Percentiles rank a stretch among this genome's conserved stretches.
Evolutionary conservation across 2,113 vertebrate species (phyloP).

Genomic region (Serinus canaria): DNA sequence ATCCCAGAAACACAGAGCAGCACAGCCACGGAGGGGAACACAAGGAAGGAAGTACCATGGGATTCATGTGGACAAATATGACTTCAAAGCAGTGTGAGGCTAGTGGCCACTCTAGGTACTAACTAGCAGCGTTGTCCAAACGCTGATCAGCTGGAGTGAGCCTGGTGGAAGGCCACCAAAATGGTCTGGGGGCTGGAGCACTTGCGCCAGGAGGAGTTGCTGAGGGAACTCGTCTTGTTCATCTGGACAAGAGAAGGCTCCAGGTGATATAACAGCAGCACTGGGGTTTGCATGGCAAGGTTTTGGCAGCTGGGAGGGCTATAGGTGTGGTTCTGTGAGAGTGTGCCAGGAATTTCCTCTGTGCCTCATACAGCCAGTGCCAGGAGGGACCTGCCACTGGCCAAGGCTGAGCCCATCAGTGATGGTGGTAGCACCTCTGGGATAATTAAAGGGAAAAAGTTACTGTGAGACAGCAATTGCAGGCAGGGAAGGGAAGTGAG

Average conservation of each 20-base stretch:
- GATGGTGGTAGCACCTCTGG: background rate
- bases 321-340: background rate
- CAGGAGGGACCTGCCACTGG: background rate
- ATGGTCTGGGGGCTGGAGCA: background rate
- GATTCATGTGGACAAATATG: background rate
- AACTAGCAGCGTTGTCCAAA: background rate
- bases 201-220: background rate
- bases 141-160: background rate
- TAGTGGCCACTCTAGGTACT: background rate
- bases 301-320: background rate
- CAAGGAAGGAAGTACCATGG: background rate
- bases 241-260: background rate
- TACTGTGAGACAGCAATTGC: background rate
- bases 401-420: background rate
- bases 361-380: background rate
- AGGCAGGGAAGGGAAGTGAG: background rate
- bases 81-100: background rate
- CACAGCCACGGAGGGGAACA: background rate
- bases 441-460: background rate
- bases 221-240: background rate
- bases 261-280: background rate
- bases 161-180: background rate
- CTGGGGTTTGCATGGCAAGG: background rate
- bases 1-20: background rate
- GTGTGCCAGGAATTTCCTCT: background rate